Evolutionary conservation across 2,797 vertebrate genomes (phyloP).

Genomic region (Nannoperca australis): DNA sequence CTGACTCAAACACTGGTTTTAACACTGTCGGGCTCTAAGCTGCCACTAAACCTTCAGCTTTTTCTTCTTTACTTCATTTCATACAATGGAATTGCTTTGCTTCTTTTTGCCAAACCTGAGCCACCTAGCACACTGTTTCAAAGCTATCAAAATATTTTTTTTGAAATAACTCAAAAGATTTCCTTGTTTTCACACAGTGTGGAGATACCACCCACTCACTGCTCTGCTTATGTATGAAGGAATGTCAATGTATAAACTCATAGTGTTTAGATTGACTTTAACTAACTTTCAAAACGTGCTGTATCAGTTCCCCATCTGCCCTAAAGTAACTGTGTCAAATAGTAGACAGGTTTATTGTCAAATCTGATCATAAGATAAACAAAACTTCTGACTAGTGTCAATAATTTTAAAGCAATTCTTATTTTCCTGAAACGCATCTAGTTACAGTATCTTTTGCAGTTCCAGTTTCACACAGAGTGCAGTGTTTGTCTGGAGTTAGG

Average conservation of each 20-base stretch:
- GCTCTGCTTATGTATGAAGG: constrained; percentile 17
- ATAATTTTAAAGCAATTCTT: constrained; percentile 46
- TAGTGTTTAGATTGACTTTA: constrained; percentile 38
- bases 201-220: constrained; percentile 16
- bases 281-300: constrained; percentile 41
- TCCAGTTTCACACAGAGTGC: constrained; percentile 45
- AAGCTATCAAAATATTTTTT: too few relatives aligned
- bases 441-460: constrained; percentile 15
- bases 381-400: constrained; percentile 20
- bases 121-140: too few relatives aligned
- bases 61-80: constrained; percentile 7
- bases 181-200: constrained; percentile 31
- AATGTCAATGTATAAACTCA: not conserved
- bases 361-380: constrained; percentile 41
- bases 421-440: constrained; percentile 43
- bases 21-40: constrained; percentile 28
- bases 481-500: constrained; percentile 31
- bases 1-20: constrained; percentile 47
- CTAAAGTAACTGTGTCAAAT: constrained; percentile 16
- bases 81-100: constrained; percentile 35
- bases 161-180: not conserved
- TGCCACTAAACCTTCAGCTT: constrained; percentile 41
- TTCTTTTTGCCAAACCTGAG: not conserved
- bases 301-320: constrained; percentile 31
- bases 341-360: constrained; percentile 34